Evolutionary conservation across 2,888 invertebrate species (phyloP).

Genomic region (Epinotia ramella): DNA sequence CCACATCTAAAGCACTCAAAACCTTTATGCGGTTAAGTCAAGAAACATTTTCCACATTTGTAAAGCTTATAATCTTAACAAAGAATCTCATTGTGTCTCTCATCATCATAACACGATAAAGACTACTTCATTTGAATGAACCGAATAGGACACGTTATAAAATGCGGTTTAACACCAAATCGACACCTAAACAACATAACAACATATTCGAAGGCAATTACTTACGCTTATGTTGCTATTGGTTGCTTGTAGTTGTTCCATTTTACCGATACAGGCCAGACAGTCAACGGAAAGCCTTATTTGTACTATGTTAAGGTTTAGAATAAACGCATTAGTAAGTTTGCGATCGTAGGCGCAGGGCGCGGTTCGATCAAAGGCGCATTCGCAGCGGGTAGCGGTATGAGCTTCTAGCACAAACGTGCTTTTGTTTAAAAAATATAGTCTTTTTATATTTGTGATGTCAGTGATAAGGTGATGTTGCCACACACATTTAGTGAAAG

Average conservation of each 20-base stretch:
- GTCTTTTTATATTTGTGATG: constrained; percentile 34
- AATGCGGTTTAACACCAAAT: constrained; percentile 14
- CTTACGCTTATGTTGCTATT: constrained; percentile 24
- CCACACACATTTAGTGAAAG: constrained; percentile 21
- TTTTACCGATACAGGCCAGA: neutral
- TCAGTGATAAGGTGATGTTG: constrained; percentile 20
- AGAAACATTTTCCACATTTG: neutral
- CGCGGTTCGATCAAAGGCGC: constrained; percentile 60
- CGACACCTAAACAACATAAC: constrained; percentile 12
- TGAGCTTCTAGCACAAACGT: constrained; percentile 49
- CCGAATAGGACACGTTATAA: constrained; percentile 27
- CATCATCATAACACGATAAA: constrained; percentile 13
- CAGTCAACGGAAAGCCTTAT: neutral
- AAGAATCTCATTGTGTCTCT: neutral
- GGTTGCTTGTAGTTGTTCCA: neutral
- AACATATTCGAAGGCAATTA: constrained; percentile 23
- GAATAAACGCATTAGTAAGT: neutral
- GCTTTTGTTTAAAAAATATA: constrained; percentile 52
- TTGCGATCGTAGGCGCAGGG: constrained; percentile 63
- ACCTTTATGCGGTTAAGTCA: neutral
- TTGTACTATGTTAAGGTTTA: neutral
- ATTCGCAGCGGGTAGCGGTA: constrained; percentile 56
- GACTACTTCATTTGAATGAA: constrained; percentile 21
- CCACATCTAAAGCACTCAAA: no score
- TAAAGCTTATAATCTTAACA: constrained; percentile 3